Percentiles rank a stretch among this genome's conserved stretches.
Evolutionary conservation across 1,140 invertebrate species (phyloP).

Genomic region (Listronotus bonariensis): DNA sequence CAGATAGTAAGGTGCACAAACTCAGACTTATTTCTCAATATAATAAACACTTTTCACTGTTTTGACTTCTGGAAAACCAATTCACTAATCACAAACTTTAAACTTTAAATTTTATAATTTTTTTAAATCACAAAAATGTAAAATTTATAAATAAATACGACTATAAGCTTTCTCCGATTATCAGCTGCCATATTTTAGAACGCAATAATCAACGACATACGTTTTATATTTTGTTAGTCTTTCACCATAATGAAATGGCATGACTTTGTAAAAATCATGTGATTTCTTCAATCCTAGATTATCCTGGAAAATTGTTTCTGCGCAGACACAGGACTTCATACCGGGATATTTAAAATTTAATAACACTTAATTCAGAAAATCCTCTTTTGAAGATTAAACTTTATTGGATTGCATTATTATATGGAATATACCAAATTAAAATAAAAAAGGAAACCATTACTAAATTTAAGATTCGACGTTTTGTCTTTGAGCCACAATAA

Average conservation of each 20-base stretch:
- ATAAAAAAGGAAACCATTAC: too few relatives aligned
- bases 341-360: too few relatives aligned
- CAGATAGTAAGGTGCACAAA: conserved; percentile 18
- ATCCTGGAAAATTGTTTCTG: too few relatives aligned
- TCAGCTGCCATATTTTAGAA: conserved; percentile 19
- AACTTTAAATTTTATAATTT: conserved; percentile 10
- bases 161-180: conserved; percentile 16
- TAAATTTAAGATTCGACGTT: too few relatives aligned
- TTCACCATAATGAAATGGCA: background rate
- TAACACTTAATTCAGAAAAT: too few relatives aligned
- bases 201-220: conserved; percentile 7
- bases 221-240: background rate
- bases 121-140: background rate
- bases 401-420: too few relatives aligned
- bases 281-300: background rate
- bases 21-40: background rate
- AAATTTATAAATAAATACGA: conserved; percentile 17
- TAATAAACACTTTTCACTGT: background rate
- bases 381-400: too few relatives aligned
- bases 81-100: background rate
- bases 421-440: too few relatives aligned
- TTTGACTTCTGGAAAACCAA: background rate
- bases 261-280: conserved; percentile 3
- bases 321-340: too few relatives aligned
- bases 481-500: too few relatives aligned